Evolutionary conservation across 2,113 vertebrate species (phyloP), one percentile per base, ranked within the genome.

Genomic region (Taxidea taxus): DNA sequence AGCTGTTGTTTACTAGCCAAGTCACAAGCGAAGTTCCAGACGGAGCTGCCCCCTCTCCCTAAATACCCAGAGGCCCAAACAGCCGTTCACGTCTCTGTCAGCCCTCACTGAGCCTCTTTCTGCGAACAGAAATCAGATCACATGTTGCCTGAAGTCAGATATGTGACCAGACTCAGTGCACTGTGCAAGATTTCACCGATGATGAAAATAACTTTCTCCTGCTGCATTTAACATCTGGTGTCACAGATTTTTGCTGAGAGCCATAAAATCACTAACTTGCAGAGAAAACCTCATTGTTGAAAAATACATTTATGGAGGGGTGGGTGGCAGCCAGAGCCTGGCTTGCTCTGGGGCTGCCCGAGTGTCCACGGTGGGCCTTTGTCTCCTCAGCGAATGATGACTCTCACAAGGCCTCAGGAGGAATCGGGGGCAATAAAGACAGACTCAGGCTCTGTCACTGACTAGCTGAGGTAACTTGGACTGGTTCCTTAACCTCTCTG

Each of bases 191-290:
- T 97, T 97, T 97, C 97, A 96, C 90, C 92, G n/a, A 88, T 39
- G 95, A 98, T 96, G 97, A 97, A 97, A 98, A 98, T 98, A 98
- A 96, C 98, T 98, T 97, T 97, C 97, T 97, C 98, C 95, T 96
- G 97, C 97, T 97, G 96, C 90, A 98, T 97, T 94, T 95, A 98
- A 98, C 98, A 98, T 98, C 98, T 98, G 98, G 98, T 97, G 94
- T 97, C 97, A 98, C 98, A 98, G 98, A 98, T 98, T 98, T 98
- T 97, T 97, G 98, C 98, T 98, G 97, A 98, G 95, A 98, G 97
- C 97, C 98, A 97, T 97, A 97, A 98, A 98, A 98, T 97, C 96
- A 70, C 98, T 95, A 98, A 97, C 96, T 98, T 95, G 86, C 88
- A 97, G 95, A 97, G 97, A 97, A 98, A 97, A 96, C 90, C 97